These are phyloP conservation scores for Lota lota DNA, from an alignment of 2,113 vertebrate genomes.

Conservation along the genomic window DNA sequence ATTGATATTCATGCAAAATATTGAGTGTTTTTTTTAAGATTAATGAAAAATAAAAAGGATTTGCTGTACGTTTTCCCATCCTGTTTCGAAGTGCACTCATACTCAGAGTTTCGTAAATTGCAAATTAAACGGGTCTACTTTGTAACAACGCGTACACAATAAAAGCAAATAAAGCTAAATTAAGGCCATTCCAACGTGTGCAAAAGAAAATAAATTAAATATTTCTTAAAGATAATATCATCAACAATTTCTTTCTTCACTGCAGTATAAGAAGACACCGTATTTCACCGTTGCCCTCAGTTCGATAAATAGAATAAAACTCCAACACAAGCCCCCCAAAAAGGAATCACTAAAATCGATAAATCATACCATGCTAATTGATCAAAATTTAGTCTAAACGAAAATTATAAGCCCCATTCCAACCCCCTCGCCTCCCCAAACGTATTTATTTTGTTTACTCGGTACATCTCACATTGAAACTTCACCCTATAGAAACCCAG, in stretches of 20 bases:
- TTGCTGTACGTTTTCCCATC: conserved; percentile 66
- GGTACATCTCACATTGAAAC: conserved; percentile 28
- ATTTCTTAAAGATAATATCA: conserved; percentile 27
- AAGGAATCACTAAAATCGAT: conserved; percentile 25
- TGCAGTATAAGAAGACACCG: conserved; percentile 35
- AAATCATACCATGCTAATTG: conserved; percentile 68
- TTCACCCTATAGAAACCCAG: conserved; percentile 31
- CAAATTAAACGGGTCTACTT: conserved; percentile 75
- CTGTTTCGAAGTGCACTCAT: conserved; percentile 63
- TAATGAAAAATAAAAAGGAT: conserved; percentile 82
- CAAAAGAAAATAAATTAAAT: conserved; percentile 60
- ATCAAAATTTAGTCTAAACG: conserved; percentile 43
- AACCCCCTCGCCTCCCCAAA: no score
- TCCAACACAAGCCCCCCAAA: conserved; percentile 34
- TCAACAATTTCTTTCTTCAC: conserved; percentile 44
- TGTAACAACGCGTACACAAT: conserved; percentile 75
- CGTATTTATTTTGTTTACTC: not conserved
- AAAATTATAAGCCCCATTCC: no score
- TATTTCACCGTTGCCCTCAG: conserved; percentile 30
- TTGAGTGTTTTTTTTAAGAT: conserved; percentile 75
- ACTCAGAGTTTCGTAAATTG: conserved; percentile 64
- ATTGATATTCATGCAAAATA: conserved; percentile 90
- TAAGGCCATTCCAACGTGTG: conserved; percentile 90
- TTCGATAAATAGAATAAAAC: conserved; percentile 44
- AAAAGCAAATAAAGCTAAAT: conserved; percentile 80